Base-by-base conservation (phyloP, 1,140 invertebrate genomes). In the Vanessa atalanta region DNA sequence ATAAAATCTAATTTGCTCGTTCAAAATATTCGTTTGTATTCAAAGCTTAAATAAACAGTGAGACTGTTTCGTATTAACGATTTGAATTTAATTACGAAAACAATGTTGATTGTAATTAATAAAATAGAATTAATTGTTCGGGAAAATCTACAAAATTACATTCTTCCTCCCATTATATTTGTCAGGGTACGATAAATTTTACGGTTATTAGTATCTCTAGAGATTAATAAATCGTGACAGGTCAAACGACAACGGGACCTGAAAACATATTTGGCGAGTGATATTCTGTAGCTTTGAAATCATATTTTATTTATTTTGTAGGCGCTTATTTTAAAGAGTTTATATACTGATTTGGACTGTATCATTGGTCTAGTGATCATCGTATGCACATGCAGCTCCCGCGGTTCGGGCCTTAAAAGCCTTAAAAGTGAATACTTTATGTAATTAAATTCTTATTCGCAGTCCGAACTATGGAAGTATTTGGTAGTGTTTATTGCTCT, bases 221-320 rank as follows among this genome's bases (percentile, higher is more conserved):
- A 16, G 51, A 20, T 53, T 53, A 53, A 53, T 53, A 53, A 53
- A 53, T 53, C 51, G n/a, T 53, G n/a, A 53, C n/a, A 53, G 51
- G n/a, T 53, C 51, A n/a, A 53, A 15, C 8, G n/a, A 53, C n/a
- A 53, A 20, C 1, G 15, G 3, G 8, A 20, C 51, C 51, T 15
- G n/a, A 20, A 8, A 53, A 16, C 51, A n/a, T 53, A 43, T 43
- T 43, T 43, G 5, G n/a, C 51, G 15, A 20, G 51, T 9, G 51
- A 53, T 53, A n/a, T 53, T n/a, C 51, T 53, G 51, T 15, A n/a
- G 51, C 51, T 16, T 53, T 16, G n/a, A 6, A 16, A 43, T 43
- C 37, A 43, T 43, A 43, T 9, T 43, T 43, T 43, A 11, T 43
- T 43, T 43, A 43, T 43, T 43, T 43, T 43, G 37, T 43, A 43